Conservation (phyloP, 2,113 vertebrate species). For the Apodemus speciosus region DNA sequence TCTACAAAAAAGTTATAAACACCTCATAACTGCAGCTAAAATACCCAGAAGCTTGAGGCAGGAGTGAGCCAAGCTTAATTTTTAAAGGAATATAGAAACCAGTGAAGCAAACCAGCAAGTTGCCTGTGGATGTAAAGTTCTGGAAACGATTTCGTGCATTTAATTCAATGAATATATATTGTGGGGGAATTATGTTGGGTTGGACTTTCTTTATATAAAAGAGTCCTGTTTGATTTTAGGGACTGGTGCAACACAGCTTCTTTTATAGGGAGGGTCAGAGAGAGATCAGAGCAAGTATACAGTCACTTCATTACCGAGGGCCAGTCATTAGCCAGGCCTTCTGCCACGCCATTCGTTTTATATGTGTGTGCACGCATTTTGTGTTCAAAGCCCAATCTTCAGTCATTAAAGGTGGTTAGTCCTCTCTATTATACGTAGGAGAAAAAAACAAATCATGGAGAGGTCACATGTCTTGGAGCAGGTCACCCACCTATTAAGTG, state of each 20-base stretch:
- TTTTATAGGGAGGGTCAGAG: background rate
- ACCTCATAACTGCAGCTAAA: slow-evolving; percentile 11
- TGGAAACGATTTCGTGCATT: slow-evolving; percentile 44
- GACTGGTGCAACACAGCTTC: too few relatives aligned
- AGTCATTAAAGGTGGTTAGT: background rate
- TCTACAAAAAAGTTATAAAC: slow-evolving; percentile 39
- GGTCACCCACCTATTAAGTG: background rate
- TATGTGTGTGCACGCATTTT: background rate
- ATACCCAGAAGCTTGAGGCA: slow-evolving; percentile 9
- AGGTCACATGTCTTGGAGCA: slow-evolving; percentile 18
- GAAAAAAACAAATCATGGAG: background rate
- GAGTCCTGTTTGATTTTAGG: background rate
- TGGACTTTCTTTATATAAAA: background rate
- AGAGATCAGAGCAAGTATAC: background rate
- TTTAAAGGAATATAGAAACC: slow-evolving; percentile 55
- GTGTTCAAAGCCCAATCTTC: background rate
- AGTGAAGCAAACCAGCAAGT: slow-evolving; percentile 45
- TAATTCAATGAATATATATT: slow-evolving; percentile 7
- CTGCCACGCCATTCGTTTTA: background rate
- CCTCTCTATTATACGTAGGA: background rate
- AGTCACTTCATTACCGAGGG: background rate
- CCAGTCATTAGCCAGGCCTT: background rate
- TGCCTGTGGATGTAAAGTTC: slow-evolving; percentile 49
- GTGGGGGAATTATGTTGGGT: background rate
- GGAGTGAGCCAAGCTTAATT: slow-evolving; percentile 47